These are phyloP conservation scores for Pinna nobilis DNA, from an alignment of 1,140 invertebrate genomes.

Conservation along the genomic window DNA sequence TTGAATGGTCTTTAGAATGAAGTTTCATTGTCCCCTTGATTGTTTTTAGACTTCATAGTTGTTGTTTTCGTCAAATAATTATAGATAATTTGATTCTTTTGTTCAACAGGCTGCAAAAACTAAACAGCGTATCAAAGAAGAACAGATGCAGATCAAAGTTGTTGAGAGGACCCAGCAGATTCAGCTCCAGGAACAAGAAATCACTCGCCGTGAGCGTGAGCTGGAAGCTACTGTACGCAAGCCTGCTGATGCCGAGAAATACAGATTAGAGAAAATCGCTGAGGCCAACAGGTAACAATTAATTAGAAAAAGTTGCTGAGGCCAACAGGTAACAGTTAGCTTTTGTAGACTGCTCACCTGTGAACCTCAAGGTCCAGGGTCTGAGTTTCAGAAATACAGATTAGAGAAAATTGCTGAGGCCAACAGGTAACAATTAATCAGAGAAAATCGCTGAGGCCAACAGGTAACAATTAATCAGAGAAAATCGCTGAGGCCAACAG, in stretches of 20 bases:
- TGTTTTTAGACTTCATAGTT: no score
- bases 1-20: no score
- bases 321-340: neutral
- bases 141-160: conserved; percentile 97
- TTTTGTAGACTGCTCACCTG: neutral
- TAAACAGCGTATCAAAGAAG: conserved; percentile 96
- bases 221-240: conserved; percentile 92
- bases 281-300: conserved; percentile 84
- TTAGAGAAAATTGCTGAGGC: no score
- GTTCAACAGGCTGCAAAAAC: conserved; percentile 92
- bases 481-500: no score
- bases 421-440: no score
- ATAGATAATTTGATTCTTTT: no score
- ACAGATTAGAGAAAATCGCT: conserved; percentile 92
- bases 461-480: no score
- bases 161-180: conserved; percentile 95
- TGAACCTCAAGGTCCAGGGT: neutral
- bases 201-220: conserved; percentile 78
- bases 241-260: conserved; percentile 96
- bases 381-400: no score
- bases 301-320: no score
- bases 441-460: no score
- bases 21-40: no score
- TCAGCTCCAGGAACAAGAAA: conserved; percentile 74
- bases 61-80: no score